phyloP scores from a whole-genome alignment of 2,888 invertebrate genomes.

The Cryptophagus acutangulus region DNA sequence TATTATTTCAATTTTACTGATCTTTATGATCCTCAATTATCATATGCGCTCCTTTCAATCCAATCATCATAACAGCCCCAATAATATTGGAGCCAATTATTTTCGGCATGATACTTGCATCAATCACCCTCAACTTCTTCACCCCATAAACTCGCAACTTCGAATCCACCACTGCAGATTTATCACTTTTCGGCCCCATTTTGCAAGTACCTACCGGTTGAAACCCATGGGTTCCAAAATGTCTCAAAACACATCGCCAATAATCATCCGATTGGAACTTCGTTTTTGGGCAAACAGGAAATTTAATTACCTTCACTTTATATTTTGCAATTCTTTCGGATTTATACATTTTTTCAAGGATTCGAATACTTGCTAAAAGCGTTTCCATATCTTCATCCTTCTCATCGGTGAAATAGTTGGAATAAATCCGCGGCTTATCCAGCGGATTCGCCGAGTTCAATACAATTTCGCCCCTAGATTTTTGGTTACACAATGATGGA shows the following conservation, averaged over 20 bases:
- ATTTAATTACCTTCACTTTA: slow-evolving; percentile 28
- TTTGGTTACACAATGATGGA: slow-evolving; percentile 67
- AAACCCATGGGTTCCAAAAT: slow-evolving; percentile 49
- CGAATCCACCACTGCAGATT: slow-evolving; percentile 55
- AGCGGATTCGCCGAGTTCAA: slow-evolving; percentile 68
- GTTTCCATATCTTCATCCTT: slow-evolving; percentile 42
- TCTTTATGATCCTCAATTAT: slow-evolving; percentile 49
- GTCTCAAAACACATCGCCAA: slow-evolving; percentile 51
- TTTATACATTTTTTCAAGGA: slow-evolving; percentile 50
- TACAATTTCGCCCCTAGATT: slow-evolving; percentile 61
- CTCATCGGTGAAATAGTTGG: slow-evolving; percentile 71
- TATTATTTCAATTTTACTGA: too few relatives aligned
- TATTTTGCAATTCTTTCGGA: slow-evolving; percentile 38
- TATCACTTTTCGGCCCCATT: slow-evolving; percentile 53
- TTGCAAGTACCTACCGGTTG: slow-evolving; percentile 55
- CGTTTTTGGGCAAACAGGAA: slow-evolving; percentile 43
- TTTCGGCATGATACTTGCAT: slow-evolving; percentile 54
- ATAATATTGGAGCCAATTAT: slow-evolving; percentile 53
- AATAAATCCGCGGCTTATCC: slow-evolving; percentile 66
- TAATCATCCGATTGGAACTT: slow-evolving; percentile 49
- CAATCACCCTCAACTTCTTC: slow-evolving; percentile 51
- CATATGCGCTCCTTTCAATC: slow-evolving; percentile 54
- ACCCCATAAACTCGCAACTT: slow-evolving; percentile 52
- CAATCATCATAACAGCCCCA: slow-evolving; percentile 54
- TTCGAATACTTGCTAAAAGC: slow-evolving; percentile 46